These are phyloP conservation scores for Eristalinus aeneus DNA, from an alignment of 2,888 invertebrate species.

Conservation along the genomic window DNA sequence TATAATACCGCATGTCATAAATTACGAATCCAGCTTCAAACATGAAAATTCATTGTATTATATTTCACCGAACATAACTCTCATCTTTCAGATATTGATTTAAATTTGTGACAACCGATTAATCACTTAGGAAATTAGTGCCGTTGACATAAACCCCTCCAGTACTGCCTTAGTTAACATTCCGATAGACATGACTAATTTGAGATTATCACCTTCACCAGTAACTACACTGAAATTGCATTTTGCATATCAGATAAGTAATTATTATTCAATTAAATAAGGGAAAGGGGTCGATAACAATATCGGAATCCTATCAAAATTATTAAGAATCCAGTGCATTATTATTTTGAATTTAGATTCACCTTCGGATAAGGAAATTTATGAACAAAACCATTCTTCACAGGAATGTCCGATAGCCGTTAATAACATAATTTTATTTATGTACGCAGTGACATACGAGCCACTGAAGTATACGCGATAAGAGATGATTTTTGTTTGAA, in stretches of 20 bases:
- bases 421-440: too few species aligned
- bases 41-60: not conserved
- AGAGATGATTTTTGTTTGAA: too few species aligned
- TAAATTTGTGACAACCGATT: not conserved
- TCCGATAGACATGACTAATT: not conserved
- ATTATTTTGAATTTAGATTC: too few species aligned
- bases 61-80: not conserved
- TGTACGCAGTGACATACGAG: too few species aligned
- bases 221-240: not conserved
- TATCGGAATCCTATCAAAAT: not conserved
- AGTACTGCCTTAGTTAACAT: not conserved
- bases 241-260: not conserved
- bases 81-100: not conserved
- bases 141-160: not conserved
- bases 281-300: not conserved
- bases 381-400: too few species aligned
- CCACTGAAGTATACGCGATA: too few species aligned
- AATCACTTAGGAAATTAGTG: not conserved
- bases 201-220: not conserved
- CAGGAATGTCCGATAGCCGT: too few species aligned
- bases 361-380: too few species aligned
- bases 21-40: too few species aligned
- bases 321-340: not conserved
- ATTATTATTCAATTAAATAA: not conserved
- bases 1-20: too few species aligned